Evolutionary conservation across 2,888 invertebrate genomes (phyloP), one percentile per base, ranked within the genome.

Genomic region (Tineola bisselliella): DNA sequence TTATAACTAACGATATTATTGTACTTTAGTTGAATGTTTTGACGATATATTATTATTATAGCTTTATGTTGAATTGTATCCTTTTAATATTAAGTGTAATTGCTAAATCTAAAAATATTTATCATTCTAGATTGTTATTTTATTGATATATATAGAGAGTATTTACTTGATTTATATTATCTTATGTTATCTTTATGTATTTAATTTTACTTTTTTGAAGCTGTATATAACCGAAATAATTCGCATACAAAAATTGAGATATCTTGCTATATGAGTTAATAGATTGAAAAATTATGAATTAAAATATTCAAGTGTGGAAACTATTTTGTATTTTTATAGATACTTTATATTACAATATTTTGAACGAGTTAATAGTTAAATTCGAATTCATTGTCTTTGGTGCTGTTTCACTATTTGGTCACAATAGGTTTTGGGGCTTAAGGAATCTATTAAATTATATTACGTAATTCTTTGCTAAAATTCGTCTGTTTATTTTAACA

Each of bases 71-170:
- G 30, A 58, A 58, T 19, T 58, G 33, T 58, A 58, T 58, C 58
- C 58, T 58, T 33, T 58, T 58, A 58, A 17, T 58, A 15, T 33
- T 58, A 58, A 58, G 58, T 30, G n/a, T 54, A 25, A 6, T 58
- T 58, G 33, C 33, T 13, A 58, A 33, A 33, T 33, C 13, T 58
- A 25, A 18, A 48, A 56, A 31, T 58, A 58, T 58, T 58, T 58
- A 58, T 58, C 58, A 25, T 58, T 58, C 58, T 58, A 58, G 58
- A 58, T 58, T 58, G 58, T 58, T 58, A 58, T 58, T n/a, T 54
- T 54, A 54, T 33, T 33, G 15, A 58, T 58, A 58, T 58, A n/a
- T 33, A n/a, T n/a, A n/a, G n/a, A 58, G 58, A 58, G 13, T 58
- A 58, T 58, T 33, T 58, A 58, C 58, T 56, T 56, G 18, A 56